Base-by-base conservation (phyloP, 2,797 vertebrate genomes). In the Numenius phaeopus region DNA sequence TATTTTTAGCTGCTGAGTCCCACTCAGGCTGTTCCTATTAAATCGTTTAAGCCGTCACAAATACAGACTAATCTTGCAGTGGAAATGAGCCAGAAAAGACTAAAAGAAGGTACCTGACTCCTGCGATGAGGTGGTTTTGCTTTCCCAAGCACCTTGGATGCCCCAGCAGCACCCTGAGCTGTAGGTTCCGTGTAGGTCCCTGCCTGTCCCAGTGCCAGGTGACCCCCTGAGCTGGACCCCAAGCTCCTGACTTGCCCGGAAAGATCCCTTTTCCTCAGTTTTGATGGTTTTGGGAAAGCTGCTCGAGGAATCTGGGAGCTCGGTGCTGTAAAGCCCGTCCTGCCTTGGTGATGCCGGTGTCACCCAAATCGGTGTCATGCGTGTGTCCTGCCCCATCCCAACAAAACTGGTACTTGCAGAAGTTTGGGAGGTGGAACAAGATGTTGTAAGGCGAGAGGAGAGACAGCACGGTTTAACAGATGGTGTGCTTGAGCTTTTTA, bases 61-160 rank as follows among this genome's bases (percentile, higher is more conserved):
- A 37, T 11, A 29, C 44, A 89, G 26, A 42, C 30, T 37, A 7
- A 75, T 62, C n/a, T 81, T 66, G 47, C 55, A 8, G 42, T 52
- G 61, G 39, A 69, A 71, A 39, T 27, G 22, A 73, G 72, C 59
- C 85, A 55, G 2, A 22, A 73, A 27, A 50, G 32, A 16, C 71
- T 47, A 39, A 80, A 73, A 76, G 64, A 16, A 57, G 46, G 13
- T 44, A 1, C 12, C 1, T 12, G 78, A 54, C 66, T 71, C 26
- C 42, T 54, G 20, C 3, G 9, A 8, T 44, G 76, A 26, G 69
- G 59, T 42, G 39, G 27, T 22, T 85, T 22, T 57, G 54, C 71
- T 34, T 69, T 19, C 20, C 30, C 39, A 11, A 14, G 11, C 24
- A 23, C n/a, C n/a, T 11, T 2, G 1, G 0, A 2, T 21, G n/a